phyloP scores from a whole-genome alignment of 2,797 vertebrate genomes.

The Chiropotes sagulatus region DNA sequence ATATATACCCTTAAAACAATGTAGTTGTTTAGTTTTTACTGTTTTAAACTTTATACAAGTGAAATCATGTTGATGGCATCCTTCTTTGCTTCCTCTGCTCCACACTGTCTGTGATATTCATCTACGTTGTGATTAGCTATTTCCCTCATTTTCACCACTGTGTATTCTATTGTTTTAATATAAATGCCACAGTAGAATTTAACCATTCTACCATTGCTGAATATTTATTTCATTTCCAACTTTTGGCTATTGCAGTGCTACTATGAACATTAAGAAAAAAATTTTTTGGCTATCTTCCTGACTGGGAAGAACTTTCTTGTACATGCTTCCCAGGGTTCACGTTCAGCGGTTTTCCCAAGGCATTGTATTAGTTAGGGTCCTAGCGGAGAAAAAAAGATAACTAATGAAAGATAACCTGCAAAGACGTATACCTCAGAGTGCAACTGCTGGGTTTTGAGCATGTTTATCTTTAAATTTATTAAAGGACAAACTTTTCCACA shows the following conservation, averaged over 20 bases:
- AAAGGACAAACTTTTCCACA: background rate
- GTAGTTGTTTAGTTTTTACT: background rate
- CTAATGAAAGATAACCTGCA: background rate
- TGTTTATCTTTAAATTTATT: background rate
- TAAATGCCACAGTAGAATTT: background rate
- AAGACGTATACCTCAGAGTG: background rate
- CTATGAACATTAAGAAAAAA: background rate
- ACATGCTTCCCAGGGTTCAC: background rate
- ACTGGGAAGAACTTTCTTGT: background rate
- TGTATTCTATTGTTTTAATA: background rate
- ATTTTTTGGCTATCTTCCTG: background rate
- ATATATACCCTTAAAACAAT: background rate
- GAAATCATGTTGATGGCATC: background rate
- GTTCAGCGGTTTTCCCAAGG: background rate
- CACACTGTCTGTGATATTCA: background rate
- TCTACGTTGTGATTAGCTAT: background rate
- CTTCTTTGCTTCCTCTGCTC: background rate
- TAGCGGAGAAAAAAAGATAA: background rate
- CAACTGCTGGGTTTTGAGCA: background rate
- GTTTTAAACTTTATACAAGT: background rate
- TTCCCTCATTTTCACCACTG: background rate
- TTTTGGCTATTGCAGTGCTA: background rate
- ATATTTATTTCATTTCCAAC: background rate
- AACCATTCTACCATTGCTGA: background rate
- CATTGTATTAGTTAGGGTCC: background rate